Evolutionary conservation across 2,797 vertebrate species (phyloP), one percentile per base, ranked within the genome.

Genomic region (Neomorphus geoffroyi): DNA sequence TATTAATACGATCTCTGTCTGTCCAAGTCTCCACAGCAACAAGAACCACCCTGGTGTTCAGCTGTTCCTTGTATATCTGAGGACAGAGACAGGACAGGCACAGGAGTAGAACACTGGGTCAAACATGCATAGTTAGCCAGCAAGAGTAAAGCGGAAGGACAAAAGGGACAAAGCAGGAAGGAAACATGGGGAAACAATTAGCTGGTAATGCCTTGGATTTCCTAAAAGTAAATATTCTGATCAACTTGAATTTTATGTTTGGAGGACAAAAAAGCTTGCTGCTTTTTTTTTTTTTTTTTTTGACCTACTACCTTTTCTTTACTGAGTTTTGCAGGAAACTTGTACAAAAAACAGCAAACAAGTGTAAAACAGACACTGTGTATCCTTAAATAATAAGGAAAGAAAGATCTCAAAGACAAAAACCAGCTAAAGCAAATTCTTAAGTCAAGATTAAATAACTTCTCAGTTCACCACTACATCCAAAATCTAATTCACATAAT

Each of bases 21-120:
- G 99, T 99, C 99, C 99, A 99, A 77, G 99, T 99, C 98, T 99
- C 99, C 96, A 99, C 98, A 41, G 98, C 99, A 71, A 99, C 98
- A 27, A 99, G 98, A 90, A 99, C 99, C 86, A 99, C 99, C 23
- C 99, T 98, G 11, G 99, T 99, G 66, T 99, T 98, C 91, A 99
- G 98, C 80, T 99, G 99, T 58, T 99, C 99, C 98, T 99, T 99
- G 98, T 99, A 99, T 97, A 99, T 98, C 99, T 99, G 98, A 83
- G 96, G 96, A 93, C 65, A 97, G 41, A 98, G 97, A 98, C 92
- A 97, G 96, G 97, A 98, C 94, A 97, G 96, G 98, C 71, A 97
- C 93, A 96, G 97, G 95, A 97, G 97, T 88, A 96, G 94, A 97
- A 97, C 95, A 97, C 98, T 98, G 98, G 98, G 97, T 98, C 97